phyloP scores from a whole-genome alignment of 2,888 invertebrate genomes.

The Petrolisthes manimaculis region DNA sequence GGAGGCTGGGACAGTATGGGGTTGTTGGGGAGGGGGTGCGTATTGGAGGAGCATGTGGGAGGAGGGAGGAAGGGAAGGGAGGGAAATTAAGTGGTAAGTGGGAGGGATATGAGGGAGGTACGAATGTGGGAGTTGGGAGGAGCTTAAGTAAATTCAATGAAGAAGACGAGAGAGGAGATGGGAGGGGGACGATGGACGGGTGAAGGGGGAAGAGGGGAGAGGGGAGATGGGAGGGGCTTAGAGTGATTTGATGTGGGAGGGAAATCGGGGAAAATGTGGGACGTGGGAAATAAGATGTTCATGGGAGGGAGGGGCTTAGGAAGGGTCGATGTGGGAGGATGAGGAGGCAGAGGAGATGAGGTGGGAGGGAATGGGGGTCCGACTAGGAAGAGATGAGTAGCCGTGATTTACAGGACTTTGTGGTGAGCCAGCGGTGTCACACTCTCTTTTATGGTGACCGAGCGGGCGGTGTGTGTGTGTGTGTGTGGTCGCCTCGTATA shows the following conservation, averaged over 20 bases:
- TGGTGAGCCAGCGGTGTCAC: constrained; percentile 33
- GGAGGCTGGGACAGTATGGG: not conserved
- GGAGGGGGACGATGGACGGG: too few relatives aligned
- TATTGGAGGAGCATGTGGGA: not conserved
- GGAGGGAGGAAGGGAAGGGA: not conserved
- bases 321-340: not conserved
- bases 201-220: not conserved
- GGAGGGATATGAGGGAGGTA: too few relatives aligned
- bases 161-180: not conserved
- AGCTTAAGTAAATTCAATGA: not conserved
- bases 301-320: not conserved
- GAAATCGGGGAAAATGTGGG: not conserved
- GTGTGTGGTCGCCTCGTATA: too few relatives aligned
- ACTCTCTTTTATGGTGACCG: constrained; percentile 18
- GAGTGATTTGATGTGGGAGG: not conserved
- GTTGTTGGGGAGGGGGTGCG: not conserved
- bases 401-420: constrained; percentile 36
- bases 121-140: too few relatives aligned
- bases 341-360: not conserved
- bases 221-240: not conserved
- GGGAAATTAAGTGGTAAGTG: not conserved
- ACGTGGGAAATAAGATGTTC: not conserved
- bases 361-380: not conserved
- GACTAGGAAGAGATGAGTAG: constrained; percentile 17
- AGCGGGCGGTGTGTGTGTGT: constrained; percentile 1